Percentiles rank a stretch among this genome's conserved stretches.
These are phyloP conservation scores for Helicolenus hilgendorfi DNA, from an alignment of 2,797 vertebrate genomes.

Conservation along the genomic window DNA sequence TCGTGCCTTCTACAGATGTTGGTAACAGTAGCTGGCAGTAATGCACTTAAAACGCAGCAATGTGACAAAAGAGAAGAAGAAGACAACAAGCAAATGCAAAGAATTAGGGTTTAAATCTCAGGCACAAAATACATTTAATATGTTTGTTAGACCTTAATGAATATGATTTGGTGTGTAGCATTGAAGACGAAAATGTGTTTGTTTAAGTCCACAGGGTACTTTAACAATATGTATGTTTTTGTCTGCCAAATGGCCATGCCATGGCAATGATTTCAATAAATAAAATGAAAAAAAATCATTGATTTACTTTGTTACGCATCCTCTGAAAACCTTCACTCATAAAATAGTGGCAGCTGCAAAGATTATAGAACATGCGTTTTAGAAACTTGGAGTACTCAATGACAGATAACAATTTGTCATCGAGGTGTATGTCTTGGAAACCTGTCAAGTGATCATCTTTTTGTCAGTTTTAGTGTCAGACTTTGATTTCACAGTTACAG, in stretches of 20 bases:
- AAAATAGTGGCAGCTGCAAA: neutral
- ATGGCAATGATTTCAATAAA: neutral
- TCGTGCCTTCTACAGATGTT: neutral
- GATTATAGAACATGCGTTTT: neutral
- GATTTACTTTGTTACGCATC: neutral
- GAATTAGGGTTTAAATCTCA: neutral
- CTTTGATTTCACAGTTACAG: neutral
- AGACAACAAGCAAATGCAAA: neutral
- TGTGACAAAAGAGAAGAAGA: neutral
- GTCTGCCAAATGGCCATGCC: neutral
- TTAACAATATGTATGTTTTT: neutral
- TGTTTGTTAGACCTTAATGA: neutral
- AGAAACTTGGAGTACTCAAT: neutral
- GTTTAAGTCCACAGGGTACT: neutral
- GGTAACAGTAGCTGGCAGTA: neutral
- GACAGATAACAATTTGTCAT: constrained; percentile 2
- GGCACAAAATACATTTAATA: neutral
- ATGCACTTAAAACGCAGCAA: neutral
- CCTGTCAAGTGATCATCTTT: constrained; percentile 25
- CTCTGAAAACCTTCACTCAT: neutral
- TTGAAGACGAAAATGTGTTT: neutral
- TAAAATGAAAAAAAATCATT: neutral
- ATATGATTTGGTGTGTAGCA: neutral
- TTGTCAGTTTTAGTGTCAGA: neutral
- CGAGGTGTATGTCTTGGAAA: neutral